A percentile compares a stretch with the other conserved stretches of the same genome.
These are phyloP conservation scores for Acanthis flammea DNA, from an alignment of 2,797 vertebrate species.

Conservation along the genomic window DNA sequence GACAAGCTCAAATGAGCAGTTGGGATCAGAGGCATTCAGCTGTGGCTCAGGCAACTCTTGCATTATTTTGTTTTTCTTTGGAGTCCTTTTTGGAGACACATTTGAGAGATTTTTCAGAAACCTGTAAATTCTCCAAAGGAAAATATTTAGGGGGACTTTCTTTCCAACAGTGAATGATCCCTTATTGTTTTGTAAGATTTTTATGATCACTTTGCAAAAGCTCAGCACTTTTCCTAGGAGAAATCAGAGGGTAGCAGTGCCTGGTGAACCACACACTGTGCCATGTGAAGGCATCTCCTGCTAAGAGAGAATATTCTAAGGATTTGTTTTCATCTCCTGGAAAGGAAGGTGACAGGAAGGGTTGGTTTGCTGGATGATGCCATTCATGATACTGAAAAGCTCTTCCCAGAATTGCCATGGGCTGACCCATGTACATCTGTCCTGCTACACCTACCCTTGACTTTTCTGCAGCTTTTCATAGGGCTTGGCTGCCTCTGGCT, in stretches of 20 bases:
- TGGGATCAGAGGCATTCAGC: not conserved
- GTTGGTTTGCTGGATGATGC: not conserved
- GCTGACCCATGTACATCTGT: not conserved
- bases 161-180: not conserved
- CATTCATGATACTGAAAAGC: not conserved
- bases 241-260: not conserved
- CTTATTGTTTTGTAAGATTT: not conserved
- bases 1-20: not conserved
- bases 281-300: fast-evolving
- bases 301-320: not conserved
- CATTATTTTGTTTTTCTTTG: not conserved
- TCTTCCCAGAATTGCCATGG: not conserved
- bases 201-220: not conserved
- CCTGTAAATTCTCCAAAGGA: not conserved
- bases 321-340: not conserved
- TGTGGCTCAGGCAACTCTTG: not conserved
- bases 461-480: not conserved
- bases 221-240: not conserved
- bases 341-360: not conserved
- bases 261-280: not conserved
- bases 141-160: not conserved
- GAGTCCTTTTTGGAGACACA: not conserved
- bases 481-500: not conserved
- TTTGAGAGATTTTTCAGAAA: not conserved
- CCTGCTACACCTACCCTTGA: not conserved